Conservation (phyloP, 2,888 invertebrate species). For the Thymelicus lineola region DNA sequence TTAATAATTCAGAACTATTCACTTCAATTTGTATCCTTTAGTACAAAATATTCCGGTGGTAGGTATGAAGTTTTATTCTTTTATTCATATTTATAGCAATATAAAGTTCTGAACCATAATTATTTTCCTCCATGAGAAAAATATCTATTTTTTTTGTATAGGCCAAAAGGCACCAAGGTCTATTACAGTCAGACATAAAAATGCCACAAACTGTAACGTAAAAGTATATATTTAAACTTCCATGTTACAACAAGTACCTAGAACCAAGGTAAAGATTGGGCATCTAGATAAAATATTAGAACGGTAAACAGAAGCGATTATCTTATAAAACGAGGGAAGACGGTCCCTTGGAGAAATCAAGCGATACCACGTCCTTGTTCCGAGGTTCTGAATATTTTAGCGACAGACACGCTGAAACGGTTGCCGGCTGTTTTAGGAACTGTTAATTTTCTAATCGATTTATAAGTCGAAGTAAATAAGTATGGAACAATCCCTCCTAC, state of each 20-base stretch:
- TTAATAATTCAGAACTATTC: too few species aligned
- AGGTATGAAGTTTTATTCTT: too few species aligned
- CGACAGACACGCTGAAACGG: slow-evolving; percentile 9
- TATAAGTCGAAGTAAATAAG: background rate
- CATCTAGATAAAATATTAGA: slow-evolving; percentile 38
- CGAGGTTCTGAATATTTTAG: slow-evolving; percentile 45
- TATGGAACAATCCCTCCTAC: background rate
- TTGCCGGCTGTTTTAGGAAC: background rate
- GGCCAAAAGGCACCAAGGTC: too few species aligned
- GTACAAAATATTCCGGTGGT: too few species aligned
- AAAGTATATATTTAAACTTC: background rate
- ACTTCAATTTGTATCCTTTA: too few species aligned
- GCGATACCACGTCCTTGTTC: slow-evolving; percentile 40
- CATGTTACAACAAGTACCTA: background rate
- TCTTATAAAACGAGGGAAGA: slow-evolving; percentile 33
- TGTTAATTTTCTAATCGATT: background rate
- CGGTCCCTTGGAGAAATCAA: slow-evolving; percentile 47
- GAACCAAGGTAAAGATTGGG: slow-evolving; percentile 29
- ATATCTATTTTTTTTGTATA: too few species aligned
- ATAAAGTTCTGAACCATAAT: too few species aligned
- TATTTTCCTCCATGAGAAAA: too few species aligned
- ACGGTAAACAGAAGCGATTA: slow-evolving; percentile 37
- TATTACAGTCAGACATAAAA: too few species aligned
- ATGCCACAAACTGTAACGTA: too few species aligned
- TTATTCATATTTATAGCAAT: too few species aligned